Conservation (phyloP, 2,113 vertebrate species). For the Corvus hawaiiensis region DNA sequence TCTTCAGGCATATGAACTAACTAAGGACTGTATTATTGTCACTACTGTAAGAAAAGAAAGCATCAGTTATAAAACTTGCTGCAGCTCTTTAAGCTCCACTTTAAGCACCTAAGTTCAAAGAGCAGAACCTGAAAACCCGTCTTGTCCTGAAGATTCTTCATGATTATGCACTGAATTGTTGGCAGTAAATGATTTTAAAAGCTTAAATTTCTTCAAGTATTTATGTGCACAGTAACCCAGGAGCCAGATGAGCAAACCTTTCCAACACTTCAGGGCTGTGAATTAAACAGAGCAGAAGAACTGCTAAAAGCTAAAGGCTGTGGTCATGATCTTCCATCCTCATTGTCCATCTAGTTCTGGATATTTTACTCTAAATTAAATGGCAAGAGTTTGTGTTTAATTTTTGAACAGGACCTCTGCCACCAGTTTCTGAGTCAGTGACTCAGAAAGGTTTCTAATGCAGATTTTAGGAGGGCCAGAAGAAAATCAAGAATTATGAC, state of each 20-base stretch:
- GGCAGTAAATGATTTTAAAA: not conserved
- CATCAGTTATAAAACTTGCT: not conserved
- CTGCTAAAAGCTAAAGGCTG: not conserved
- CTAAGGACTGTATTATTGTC: not conserved
- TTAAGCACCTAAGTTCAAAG: not conserved
- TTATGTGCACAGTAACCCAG: not conserved
- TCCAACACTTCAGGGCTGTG: not conserved
- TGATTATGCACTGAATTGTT: rapidly evolving
- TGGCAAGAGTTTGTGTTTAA: not conserved
- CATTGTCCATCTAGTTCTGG: not conserved
- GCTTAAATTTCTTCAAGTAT: not conserved
- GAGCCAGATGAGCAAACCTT: not conserved
- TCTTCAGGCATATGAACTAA: not conserved
- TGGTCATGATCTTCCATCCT: not conserved
- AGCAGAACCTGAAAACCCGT: not conserved
- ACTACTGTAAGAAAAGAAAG: not conserved
- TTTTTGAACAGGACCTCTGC: not conserved
- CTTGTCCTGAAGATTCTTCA: not conserved
- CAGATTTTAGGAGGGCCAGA: not conserved
- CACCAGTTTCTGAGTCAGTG: not conserved
- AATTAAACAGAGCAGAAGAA: not conserved
- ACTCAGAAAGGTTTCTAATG: not conserved
- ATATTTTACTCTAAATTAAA: not conserved
- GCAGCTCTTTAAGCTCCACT: not conserved
- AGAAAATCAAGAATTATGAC: not conserved